phyloP scores from a whole-genome alignment of 2,888 invertebrate species.

The Chrysotoxum bicinctum region DNA sequence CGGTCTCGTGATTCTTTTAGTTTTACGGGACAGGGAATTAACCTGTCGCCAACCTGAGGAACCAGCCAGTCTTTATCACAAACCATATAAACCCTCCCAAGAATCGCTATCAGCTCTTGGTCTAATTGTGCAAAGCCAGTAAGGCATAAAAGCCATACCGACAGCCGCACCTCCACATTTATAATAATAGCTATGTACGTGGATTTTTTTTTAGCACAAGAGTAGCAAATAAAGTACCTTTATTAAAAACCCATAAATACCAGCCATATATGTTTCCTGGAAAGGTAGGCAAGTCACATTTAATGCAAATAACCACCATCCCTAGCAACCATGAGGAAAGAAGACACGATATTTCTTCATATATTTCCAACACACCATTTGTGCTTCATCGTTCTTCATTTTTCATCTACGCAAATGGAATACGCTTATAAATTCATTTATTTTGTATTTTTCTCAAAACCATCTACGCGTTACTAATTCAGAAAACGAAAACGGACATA shows the following conservation, averaged over 20 bases:
- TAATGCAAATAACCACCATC: slow-evolving; percentile 12
- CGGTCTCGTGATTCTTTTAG: too few relatives aligned
- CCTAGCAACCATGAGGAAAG: not conserved
- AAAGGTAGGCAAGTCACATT: not conserved
- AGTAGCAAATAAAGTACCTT: not conserved
- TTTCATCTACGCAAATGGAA: slow-evolving; percentile 57
- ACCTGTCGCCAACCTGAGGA: too few relatives aligned
- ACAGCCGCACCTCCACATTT: too few relatives aligned
- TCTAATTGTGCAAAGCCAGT: too few relatives aligned
- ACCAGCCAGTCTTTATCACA: too few relatives aligned
- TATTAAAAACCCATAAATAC: not conserved
- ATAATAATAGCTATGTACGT: too few relatives aligned
- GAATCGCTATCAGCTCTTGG: too few relatives aligned
- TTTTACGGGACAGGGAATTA: too few relatives aligned
- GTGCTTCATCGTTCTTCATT: slow-evolving; percentile 23
- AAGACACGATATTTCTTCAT: slow-evolving; percentile 27
- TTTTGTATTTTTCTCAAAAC: slow-evolving; percentile 45
- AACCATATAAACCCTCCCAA: too few relatives aligned
- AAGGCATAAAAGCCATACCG: too few relatives aligned
- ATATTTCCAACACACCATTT: slow-evolving; percentile 28
- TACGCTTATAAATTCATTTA: slow-evolving; percentile 33
- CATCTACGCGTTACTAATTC: slow-evolving; percentile 60
- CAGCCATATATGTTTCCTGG: not conserved
- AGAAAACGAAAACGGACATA: slow-evolving; percentile 60
- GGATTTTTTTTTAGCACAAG: too few relatives aligned